Conservation (phyloP, 2,113 vertebrate species). For the Myiagra hebetior region DNA sequence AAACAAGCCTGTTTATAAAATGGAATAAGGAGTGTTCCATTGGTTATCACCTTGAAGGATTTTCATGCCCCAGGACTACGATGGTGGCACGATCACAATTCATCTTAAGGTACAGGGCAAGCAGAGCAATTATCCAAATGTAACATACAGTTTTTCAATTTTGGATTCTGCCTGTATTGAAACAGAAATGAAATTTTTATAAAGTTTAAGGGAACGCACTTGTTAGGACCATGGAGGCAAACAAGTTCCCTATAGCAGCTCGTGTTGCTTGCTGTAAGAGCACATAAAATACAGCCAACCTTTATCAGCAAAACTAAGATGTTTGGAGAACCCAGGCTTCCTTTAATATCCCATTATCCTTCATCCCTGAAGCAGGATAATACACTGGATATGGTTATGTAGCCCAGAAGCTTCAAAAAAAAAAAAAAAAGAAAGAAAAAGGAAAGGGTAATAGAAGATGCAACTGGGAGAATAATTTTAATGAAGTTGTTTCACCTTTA, state of each 20-base stretch:
- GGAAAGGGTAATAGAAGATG: background rate
- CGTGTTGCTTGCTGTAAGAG: background rate
- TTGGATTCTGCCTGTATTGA: slow-evolving; percentile 3
- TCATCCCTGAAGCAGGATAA: background rate
- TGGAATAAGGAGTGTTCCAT: background rate
- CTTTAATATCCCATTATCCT: background rate
- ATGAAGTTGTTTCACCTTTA: slow-evolving; percentile 36
- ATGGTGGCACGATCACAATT: background rate
- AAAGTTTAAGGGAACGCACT: background rate
- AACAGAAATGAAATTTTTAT: slow-evolving; percentile 7
- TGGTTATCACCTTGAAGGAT: background rate
- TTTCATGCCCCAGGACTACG: background rate
- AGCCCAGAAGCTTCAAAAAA: background rate
- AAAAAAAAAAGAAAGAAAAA: background rate
- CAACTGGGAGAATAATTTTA: background rate
- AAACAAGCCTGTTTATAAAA: background rate
- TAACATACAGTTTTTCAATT: slow-evolving; percentile 15
- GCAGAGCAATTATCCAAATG: slow-evolving; percentile 25
- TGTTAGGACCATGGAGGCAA: background rate
- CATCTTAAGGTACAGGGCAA: background rate
- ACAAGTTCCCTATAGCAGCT: background rate
- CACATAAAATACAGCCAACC: background rate
- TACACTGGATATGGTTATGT: background rate
- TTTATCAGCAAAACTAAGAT: background rate
- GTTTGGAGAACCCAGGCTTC: background rate